Conservation (phyloP, 2,113 vertebrate species). For the Notiomystis cincta region DNA sequence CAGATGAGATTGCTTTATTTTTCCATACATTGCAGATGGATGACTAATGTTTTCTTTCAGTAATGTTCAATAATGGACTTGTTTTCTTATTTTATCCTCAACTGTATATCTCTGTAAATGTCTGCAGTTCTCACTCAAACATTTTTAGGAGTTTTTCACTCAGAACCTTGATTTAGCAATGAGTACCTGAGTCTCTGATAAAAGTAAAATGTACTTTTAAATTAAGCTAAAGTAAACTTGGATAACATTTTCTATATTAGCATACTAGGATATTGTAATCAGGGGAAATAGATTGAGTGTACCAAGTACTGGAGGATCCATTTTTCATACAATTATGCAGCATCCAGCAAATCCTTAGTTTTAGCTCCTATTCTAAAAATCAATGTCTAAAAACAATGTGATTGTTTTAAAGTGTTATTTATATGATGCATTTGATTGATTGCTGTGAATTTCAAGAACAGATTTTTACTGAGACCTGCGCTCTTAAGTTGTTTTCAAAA, state of each 20-base stretch:
- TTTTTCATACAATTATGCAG: neutral
- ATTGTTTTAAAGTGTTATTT: neutral
- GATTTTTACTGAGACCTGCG: neutral
- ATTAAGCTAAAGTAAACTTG: neutral
- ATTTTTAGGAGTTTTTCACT: neutral
- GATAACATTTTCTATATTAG: neutral
- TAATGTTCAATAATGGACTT: neutral
- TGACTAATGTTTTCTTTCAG: conserved; percentile 5
- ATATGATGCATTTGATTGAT: neutral
- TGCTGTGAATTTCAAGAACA: neutral
- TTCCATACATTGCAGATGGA: neutral
- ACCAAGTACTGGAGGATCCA: neutral
- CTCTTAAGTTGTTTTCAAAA: neutral
- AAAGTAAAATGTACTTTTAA: neutral
- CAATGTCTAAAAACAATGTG: neutral
- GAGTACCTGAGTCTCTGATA: neutral
- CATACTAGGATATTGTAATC: neutral
- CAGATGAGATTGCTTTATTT: neutral
- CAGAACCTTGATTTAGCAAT: neutral
- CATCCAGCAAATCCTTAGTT: neutral
- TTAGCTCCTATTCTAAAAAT: neutral
- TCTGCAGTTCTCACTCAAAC: neutral
- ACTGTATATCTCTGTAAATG: neutral
- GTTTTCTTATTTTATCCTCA: neutral
- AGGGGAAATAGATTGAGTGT: neutral